Evolutionary conservation across 1,140 invertebrate genomes (phyloP).

Genomic region (Heliconius nattereri): DNA sequence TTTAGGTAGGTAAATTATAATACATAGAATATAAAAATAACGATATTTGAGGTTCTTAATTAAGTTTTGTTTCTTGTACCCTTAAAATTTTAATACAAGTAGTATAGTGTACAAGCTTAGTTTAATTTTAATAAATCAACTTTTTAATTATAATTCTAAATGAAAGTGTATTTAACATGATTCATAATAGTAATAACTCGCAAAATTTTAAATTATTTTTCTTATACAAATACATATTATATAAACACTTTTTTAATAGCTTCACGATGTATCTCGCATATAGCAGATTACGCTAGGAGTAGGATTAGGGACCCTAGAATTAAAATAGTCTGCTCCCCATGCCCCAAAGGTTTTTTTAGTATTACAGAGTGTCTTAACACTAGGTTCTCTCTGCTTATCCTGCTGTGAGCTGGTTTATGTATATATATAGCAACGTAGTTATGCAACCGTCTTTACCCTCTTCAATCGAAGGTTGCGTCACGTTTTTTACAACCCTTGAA

Average conservation of each 20-base stretch:
- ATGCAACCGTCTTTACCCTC: not conserved
- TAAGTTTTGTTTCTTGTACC: not conserved
- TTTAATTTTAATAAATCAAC: not conserved
- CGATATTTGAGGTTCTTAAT: too few species aligned
- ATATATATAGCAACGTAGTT: not conserved
- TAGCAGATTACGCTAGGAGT: not conserved
- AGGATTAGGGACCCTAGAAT: not conserved
- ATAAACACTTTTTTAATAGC: too few species aligned
- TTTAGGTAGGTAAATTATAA: too few species aligned
- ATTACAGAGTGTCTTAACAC: not conserved
- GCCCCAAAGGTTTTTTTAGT: too few species aligned
- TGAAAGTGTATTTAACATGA: not conserved
- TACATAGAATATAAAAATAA: too few species aligned
- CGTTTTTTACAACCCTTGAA: not conserved
- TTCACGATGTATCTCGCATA: not conserved
- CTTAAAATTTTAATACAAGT: not conserved
- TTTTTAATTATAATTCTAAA: not conserved
- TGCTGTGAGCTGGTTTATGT: too few species aligned
- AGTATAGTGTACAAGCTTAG: not conserved
- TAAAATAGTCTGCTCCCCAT: not conserved
- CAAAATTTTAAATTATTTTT: too few species aligned
- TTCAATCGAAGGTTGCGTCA: not conserved
- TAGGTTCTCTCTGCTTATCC: too few species aligned
- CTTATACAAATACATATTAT: too few species aligned
- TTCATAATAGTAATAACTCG: too few species aligned